Percentiles rank a stretch among this genome's conserved stretches.
phyloP scores from a whole-genome alignment of 2,113 vertebrate genomes.

The Pitta sordida region DNA sequence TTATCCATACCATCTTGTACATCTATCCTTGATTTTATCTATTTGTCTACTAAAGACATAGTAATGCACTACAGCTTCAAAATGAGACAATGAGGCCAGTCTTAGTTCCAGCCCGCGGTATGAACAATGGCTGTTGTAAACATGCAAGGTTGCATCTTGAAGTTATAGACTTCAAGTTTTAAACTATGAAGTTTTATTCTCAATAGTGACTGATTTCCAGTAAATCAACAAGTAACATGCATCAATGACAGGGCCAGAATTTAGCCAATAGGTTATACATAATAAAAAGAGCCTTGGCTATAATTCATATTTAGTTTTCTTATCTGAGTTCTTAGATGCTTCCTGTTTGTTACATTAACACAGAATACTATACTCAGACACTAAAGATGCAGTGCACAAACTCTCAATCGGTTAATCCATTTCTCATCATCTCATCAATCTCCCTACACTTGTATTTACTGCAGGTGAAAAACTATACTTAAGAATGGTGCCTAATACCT shows the following conservation, averaged over 20 bases:
- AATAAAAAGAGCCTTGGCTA: neutral
- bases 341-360: neutral
- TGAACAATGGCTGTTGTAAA: neutral
- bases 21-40: neutral
- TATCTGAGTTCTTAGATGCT: neutral
- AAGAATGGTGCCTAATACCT: neutral
- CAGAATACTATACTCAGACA: neutral
- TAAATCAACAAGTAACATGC: neutral
- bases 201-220: neutral
- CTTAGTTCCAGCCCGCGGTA: neutral
- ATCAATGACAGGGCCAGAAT: neutral
- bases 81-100: neutral
- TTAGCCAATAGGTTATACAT: neutral
- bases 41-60: neutral
- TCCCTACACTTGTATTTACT: neutral
- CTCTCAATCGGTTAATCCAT: neutral
- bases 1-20: neutral
- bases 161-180: neutral
- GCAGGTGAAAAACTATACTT: neutral
- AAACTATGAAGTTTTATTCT: neutral
- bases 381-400: neutral
- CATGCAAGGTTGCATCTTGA: neutral
- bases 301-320: neutral
- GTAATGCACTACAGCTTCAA: neutral
- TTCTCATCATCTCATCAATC: neutral